A percentile compares a stretch with the other conserved stretches of the same genome.
phyloP scores from a whole-genome alignment of 2,797 vertebrate species.

The Sebastes iracundus region DNA sequence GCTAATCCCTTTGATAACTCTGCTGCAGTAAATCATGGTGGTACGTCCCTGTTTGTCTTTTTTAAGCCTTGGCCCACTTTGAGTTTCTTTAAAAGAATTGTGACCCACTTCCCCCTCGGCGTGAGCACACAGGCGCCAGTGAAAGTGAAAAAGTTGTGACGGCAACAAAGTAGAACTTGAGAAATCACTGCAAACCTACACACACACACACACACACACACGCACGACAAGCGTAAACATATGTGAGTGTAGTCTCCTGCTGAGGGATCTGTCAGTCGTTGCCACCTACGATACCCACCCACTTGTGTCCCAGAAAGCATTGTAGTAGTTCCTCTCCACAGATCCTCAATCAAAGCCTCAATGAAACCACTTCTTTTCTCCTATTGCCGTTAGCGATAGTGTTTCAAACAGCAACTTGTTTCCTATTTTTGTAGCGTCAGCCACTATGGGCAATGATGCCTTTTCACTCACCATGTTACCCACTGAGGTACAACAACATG shows the following conservation, averaged over 20 bases:
- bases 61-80: conserved; percentile 52
- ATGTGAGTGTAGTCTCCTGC: neutral
- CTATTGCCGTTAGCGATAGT: neutral
- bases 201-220: neutral
- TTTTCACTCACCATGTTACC: neutral
- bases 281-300: neutral
- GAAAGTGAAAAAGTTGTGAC: conserved; percentile 47
- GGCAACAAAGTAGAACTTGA: conserved; percentile 9
- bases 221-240: neutral
- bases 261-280: neutral
- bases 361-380: neutral
- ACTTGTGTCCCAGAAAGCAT: neutral
- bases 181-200: conserved; percentile 1
- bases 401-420: neutral
- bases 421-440: neutral
- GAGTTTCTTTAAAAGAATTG: conserved; percentile 34
- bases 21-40: conserved; percentile 10
- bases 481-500: neutral
- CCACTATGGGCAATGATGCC: neutral
- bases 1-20: conserved; percentile 1
- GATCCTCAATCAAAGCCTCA: neutral
- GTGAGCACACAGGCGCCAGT: conserved; percentile 4
- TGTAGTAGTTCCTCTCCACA: neutral
- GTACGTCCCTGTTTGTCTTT: conserved; percentile 37
- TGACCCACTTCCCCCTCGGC: conserved; percentile 47